These are phyloP conservation scores for Marisa cornuarietis DNA, from an alignment of 1,140 invertebrate genomes.

Conservation along the genomic window DNA sequence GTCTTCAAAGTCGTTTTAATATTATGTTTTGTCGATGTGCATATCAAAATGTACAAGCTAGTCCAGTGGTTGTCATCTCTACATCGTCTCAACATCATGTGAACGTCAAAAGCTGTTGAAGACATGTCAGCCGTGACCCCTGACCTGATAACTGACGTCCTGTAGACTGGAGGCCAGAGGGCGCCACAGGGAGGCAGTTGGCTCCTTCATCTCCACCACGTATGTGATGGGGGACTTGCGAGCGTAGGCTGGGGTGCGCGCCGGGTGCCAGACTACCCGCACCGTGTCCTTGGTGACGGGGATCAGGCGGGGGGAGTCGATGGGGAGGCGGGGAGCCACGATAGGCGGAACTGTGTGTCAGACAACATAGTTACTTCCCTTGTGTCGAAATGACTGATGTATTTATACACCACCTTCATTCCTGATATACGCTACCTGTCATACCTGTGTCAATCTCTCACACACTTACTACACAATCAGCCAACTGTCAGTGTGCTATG, in stretches of 20 bases:
- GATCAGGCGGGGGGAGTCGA: slow-evolving; percentile 87
- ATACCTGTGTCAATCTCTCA: too few species aligned
- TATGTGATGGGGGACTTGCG: slow-evolving; percentile 57
- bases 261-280: slow-evolving; percentile 87
- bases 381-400: slow-evolving; percentile 76
- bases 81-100: too few species aligned
- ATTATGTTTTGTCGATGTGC: too few species aligned
- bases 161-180: slow-evolving; percentile 36
- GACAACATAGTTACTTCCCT: slow-evolving; percentile 66
- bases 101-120: too few species aligned
- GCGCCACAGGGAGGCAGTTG: slow-evolving; percentile 44
- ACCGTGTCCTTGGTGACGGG: slow-evolving; percentile 87
- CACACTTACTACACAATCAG: too few species aligned
- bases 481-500: too few species aligned
- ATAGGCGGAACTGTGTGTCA: slow-evolving; percentile 6
- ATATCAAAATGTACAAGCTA: too few species aligned
- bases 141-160: slow-evolving; percentile 45
- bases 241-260: slow-evolving; percentile 68
- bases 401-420: background rate
- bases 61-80: too few species aligned
- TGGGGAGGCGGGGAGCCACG: slow-evolving; percentile 71
- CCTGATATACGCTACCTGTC: background rate
- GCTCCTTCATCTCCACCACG: slow-evolving; percentile 54
- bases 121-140: slow-evolving; percentile 73
- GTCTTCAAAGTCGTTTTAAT: too few species aligned